Percentiles rank a stretch among this genome's conserved stretches.
These are phyloP conservation scores for Psittacus erithacus DNA, from an alignment of 2,113 vertebrate species.

Conservation along the genomic window DNA sequence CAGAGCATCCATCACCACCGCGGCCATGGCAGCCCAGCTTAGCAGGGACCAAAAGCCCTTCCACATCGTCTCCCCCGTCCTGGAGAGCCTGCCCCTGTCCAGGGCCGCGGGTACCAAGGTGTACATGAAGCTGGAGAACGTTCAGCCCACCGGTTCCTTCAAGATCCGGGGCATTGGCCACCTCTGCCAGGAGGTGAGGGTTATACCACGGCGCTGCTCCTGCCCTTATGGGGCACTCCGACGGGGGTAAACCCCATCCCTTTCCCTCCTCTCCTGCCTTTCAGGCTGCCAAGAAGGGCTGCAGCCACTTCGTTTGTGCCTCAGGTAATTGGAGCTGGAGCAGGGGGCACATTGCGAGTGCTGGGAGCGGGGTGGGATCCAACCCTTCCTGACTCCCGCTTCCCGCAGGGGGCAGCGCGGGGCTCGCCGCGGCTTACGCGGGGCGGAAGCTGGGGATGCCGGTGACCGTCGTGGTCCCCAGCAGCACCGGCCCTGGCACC, in stretches of 20 bases:
- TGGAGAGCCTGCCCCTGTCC: slow-evolving; percentile 84
- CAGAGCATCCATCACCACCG: fast-evolving
- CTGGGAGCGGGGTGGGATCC: fast-evolving
- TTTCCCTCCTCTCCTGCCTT: background rate
- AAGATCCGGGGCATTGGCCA: slow-evolving; percentile 93
- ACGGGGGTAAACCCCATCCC: fast-evolving
- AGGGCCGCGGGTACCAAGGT: slow-evolving; percentile 76
- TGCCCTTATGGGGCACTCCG: fast-evolving
- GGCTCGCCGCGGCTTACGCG: slow-evolving; percentile 83
- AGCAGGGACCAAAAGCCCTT: slow-evolving; percentile 33
- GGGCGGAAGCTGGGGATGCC: slow-evolving; percentile 83
- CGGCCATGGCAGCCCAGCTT: background rate
- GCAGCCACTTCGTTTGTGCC: slow-evolving; percentile 83
- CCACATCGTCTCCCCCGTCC: slow-evolving; percentile 80
- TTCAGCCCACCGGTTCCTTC: slow-evolving; percentile 89
- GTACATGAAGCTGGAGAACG: slow-evolving; percentile 88
- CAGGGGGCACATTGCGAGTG: background rate
- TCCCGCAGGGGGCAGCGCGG: slow-evolving; percentile 86
- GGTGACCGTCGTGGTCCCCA: slow-evolving; percentile 86
- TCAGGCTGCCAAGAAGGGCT: slow-evolving; percentile 83
- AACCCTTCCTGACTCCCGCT: background rate
- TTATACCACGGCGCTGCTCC: fast-evolving
- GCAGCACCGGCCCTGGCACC: slow-evolving; percentile 65
- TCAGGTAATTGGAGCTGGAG: slow-evolving; percentile 78
- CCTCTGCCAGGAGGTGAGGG: slow-evolving; percentile 84